phyloP scores from a whole-genome alignment of 2,113 vertebrate species.

The Ameiurus melas region DNA sequence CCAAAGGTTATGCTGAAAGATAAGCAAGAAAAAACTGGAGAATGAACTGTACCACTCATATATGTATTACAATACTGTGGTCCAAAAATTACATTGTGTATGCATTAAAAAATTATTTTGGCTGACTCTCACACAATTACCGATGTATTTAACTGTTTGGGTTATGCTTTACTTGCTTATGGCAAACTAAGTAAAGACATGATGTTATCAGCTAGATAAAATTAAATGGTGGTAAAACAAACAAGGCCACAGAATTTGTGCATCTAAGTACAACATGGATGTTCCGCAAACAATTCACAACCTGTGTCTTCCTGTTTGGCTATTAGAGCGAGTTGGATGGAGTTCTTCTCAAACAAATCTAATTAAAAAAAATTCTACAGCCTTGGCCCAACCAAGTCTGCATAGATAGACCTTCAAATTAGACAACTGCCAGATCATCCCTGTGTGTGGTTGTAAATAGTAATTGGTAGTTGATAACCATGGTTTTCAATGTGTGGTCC shows the following conservation, averaged over 20 bases:
- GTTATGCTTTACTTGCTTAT: not conserved
- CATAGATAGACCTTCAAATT: not conserved
- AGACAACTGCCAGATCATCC: not conserved
- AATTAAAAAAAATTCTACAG: constrained; percentile 43
- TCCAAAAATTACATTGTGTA: not conserved
- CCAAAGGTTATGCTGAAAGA: constrained; percentile 35
- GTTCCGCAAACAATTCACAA: constrained; percentile 49
- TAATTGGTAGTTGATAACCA: not conserved
- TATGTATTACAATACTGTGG: not conserved
- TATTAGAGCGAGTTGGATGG: constrained; percentile 24
- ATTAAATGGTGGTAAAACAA: not conserved
- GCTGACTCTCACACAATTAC: not conserved
- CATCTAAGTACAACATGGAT: constrained; percentile 1
- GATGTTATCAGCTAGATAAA: not conserved
- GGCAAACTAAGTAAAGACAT: not conserved
- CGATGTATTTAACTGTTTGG: not conserved
- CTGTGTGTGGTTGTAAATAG: not conserved
- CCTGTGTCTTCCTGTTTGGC: constrained; percentile 40
- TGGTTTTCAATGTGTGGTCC: not conserved
- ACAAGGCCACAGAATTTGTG: constrained; percentile 1
- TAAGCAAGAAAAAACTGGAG: not conserved
- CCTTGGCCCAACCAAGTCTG: not conserved
- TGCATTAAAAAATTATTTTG: not conserved
- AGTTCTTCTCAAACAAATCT: constrained; percentile 59
- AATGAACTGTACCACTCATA: not conserved